Percentiles rank a stretch among this genome's conserved stretches.
phyloP scores from a whole-genome alignment of 64 coral and sea anemone species.

The Stylophora pistillata region DNA sequence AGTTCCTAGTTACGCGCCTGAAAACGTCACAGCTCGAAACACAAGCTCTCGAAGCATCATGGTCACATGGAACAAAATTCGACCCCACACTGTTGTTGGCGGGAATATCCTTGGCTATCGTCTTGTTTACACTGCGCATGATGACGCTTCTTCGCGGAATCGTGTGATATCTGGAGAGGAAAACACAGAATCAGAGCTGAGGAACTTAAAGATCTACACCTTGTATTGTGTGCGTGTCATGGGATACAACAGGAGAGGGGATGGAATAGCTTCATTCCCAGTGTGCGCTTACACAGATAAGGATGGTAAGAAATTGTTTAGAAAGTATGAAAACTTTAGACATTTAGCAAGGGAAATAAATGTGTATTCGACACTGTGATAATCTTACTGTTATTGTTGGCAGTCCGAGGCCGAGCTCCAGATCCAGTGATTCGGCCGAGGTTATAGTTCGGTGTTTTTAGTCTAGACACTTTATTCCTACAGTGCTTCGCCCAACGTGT shows the following conservation, averaged over 20 bases:
- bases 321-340: not conserved
- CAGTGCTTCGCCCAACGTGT: no score
- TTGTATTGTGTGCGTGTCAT: conserved; percentile 55
- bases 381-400: no score
- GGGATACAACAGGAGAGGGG: conserved; percentile 53
- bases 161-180: conserved; percentile 28
- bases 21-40: conserved; percentile 47
- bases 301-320: conserved; percentile 27
- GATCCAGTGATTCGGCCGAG: no score
- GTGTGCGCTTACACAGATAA: conserved; percentile 53
- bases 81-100: not conserved
- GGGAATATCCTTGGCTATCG: conserved; percentile 46
- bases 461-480: no score
- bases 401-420: no score
- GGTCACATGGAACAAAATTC: conserved; percentile 49
- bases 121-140: conserved; percentile 6
- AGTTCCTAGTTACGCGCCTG: conserved; percentile 42
- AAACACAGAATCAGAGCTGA: not conserved
- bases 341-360: no score
- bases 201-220: conserved; percentile 35
- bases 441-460: no score
- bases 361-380: no score
- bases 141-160: not conserved
- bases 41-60: conserved; percentile 64
- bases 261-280: conserved; percentile 51